Base-by-base conservation (phyloP, 2,888 invertebrate species). In the Eucera pruinosa region DNA sequence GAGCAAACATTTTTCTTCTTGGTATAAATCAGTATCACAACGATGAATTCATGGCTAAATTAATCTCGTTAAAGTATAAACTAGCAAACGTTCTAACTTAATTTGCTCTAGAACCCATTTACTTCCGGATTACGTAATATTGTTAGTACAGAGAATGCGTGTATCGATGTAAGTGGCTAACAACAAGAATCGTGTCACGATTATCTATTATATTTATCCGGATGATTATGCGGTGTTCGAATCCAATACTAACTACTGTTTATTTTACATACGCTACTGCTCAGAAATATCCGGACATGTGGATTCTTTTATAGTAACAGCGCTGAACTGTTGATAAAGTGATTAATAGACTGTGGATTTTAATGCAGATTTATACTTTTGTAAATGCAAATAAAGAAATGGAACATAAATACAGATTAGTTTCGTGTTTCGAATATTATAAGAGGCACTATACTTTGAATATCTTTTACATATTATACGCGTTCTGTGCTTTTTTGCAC, bases 241-340 rank as follows among this genome's bases (percentile, higher is more conserved):
- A 45, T 25, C 30, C 58, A 52, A 20, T 58, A 20, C 33, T 23
- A 54, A 41, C 58, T 65, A 72, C 39, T 11, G 64, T 20, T 47
- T 58, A 45, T 18, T 48, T 52, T 54, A 66, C 60, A 72, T 41
- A n/a, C n/a, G n/a, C n/a, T n/a, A n/a, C n/a, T n/a, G n/a, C n/a
- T n/a, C n/a, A n/a, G n/a, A n/a, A n/a, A n/a, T n/a, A n/a, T n/a
- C n/a, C n/a, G n/a, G n/a, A n/a, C n/a, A n/a, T n/a, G n/a, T n/a
- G n/a, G n/a, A n/a, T n/a, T n/a, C n/a, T n/a, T n/a, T n/a, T n/a
- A n/a, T n/a, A n/a, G n/a, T n/a, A n/a, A n/a, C n/a, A n/a, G n/a
- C n/a, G n/a, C n/a, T n/a, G n/a, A n/a, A n/a, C n/a, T n/a, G n/a
- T n/a, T n/a, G n/a, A n/a, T n/a, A n/a, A n/a, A n/a, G n/a, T n/a